These are phyloP conservation scores for Dynastes grantii DNA, from an alignment of 2,888 invertebrate genomes.

Conservation along the genomic window DNA sequence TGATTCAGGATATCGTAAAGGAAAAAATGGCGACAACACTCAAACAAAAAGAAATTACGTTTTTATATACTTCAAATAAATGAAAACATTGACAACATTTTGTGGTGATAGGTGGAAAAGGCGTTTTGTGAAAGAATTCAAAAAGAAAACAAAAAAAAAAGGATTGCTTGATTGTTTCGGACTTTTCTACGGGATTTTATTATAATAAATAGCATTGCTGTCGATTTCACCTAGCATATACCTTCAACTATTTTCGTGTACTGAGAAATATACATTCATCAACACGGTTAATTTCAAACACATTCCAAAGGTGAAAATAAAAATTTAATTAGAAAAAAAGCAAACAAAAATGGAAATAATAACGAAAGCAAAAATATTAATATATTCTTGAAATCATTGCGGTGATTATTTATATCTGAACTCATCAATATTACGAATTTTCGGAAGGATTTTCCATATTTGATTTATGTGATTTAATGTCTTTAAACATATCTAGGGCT, in stretches of 20 bases:
- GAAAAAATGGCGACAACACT: background rate
- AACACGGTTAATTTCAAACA: no score
- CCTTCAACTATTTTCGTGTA: constrained; percentile 62
- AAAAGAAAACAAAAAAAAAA: background rate
- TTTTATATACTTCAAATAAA: background rate
- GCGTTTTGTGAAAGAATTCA: no score
- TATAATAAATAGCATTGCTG: constrained; percentile 30
- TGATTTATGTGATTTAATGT: no score
- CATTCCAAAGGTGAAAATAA: background rate
- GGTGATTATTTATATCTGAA: no score
- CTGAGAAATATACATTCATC: constrained; percentile 48
- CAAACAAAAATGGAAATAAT: background rate
- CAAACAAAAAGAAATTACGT: background rate
- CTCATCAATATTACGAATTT: no score
- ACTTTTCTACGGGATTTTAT: background rate
- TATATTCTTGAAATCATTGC: no score
- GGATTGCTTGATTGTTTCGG: constrained; percentile 10
- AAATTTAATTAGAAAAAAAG: background rate
- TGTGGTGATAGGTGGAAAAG: no score
- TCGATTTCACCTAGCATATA: constrained; percentile 60
- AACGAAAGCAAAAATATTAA: background rate
- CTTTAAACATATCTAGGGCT: no score
- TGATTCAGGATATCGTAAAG: background rate
- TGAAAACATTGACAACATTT: no score
- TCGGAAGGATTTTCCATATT: no score